Percentiles rank a stretch among this genome's conserved stretches.
Conservation (phyloP, 2,113 vertebrate genomes). For the Apus apus region DNA sequence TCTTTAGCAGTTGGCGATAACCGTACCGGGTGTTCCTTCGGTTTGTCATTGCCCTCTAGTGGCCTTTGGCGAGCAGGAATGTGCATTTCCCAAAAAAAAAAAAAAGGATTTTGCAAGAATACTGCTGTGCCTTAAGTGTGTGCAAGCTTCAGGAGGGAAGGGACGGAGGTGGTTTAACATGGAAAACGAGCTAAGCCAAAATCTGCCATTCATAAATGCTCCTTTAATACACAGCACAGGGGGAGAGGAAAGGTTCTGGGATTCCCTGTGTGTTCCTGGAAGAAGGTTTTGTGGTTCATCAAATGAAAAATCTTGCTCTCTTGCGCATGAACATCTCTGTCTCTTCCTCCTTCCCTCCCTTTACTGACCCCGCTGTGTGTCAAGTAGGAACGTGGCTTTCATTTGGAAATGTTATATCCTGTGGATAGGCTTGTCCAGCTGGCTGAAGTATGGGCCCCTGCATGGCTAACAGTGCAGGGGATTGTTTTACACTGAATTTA, state of each 20-base stretch:
- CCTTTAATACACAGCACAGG: not conserved
- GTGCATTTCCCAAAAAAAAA: not conserved
- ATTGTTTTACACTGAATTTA: not conserved
- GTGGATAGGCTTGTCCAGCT: not conserved
- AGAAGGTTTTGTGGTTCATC: not conserved
- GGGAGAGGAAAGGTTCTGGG: not conserved
- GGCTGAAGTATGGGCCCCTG: not conserved
- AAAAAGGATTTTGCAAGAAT: not conserved
- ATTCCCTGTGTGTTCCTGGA: not conserved
- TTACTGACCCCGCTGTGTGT: not conserved
- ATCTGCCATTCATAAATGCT: not conserved
- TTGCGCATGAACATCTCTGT: rapidly evolving
- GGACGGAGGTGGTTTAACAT: not conserved
- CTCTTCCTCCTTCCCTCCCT: not conserved
- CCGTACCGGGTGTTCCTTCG: rapidly evolving
- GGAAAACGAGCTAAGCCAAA: not conserved
- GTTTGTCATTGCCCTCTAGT: constrained; percentile 47
- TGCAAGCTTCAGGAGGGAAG: not conserved
- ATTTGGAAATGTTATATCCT: not conserved
- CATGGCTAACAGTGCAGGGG: not conserved
- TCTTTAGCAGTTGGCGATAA: rapidly evolving
- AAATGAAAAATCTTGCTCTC: not conserved
- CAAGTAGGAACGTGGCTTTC: not conserved
- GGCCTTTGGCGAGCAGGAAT: not conserved
- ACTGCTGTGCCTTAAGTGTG: rapidly evolving